Evolutionary conservation across 2,888 invertebrate species (phyloP), one percentile per base, ranked within the genome.

Genomic region (Prosapia bicincta): DNA sequence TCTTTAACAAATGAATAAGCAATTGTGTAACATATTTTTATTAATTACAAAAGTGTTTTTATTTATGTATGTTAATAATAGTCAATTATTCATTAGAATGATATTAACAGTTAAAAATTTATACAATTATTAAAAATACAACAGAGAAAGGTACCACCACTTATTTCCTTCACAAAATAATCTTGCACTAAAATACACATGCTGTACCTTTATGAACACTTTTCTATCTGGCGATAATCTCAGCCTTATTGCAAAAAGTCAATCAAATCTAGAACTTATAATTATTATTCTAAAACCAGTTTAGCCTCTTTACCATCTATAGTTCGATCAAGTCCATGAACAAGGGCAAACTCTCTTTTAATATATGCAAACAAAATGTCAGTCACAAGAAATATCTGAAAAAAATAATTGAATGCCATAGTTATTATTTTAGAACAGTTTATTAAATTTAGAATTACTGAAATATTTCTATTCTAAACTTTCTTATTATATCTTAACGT

Each of bases 341-440:
- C 89, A 7, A 98, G 86, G 76, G 94, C 94, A 84, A 94, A 97
- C 82, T 98, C 96, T 76, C 97, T 89, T 85, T 98, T 96, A 3
- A 96, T 92, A 83, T 94, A 95, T 0, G 97, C 97, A 87, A 97
- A 97, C 28, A 98, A 86, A 78, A 98, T 88, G 85, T 98, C 98
- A 5, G 98, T 98, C 72, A 98, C 89, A 43, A 98, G 88, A 85
- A 98, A 98, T 85, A 98, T 97, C 88, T 91, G 85, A 24, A 85
- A 85, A 71, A 74, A 76, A 77, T 78, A n/a, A n/a, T n/a, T n/a
- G n/a, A n/a, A n/a, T n/a, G n/a, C n/a, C n/a, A n/a, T n/a, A n/a
- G n/a, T n/a, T n/a, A n/a, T n/a, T n/a, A n/a, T n/a, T n/a, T n/a
- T n/a, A n/a, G n/a, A n/a, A n/a, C n/a, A n/a, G n/a, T n/a, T n/a